These are phyloP conservation scores for Nerophis lumbriciformis DNA, from an alignment of 2,113 vertebrate genomes.

Conservation along the genomic window DNA sequence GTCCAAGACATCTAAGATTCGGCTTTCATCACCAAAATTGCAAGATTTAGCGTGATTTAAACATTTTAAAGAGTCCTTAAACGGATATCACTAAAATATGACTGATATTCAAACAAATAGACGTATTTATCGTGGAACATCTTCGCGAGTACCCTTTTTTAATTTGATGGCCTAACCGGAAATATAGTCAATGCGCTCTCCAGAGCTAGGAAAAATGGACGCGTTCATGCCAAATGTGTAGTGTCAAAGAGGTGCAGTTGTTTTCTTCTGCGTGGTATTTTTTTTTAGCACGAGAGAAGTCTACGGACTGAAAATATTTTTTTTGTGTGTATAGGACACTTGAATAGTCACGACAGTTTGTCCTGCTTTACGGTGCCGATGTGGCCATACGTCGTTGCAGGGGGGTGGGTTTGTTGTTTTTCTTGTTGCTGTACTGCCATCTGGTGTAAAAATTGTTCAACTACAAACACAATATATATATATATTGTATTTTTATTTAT, in stretches of 20 bases:
- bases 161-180: neutral
- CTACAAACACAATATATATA: neutral
- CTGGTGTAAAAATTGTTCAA: neutral
- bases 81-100: neutral
- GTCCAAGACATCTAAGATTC: neutral
- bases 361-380: neutral
- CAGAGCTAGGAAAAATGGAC: too few relatives aligned
- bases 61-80: neutral
- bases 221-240: neutral
- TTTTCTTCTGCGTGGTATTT: neutral
- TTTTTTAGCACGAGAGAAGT: too few relatives aligned
- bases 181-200: neutral
- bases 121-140: neutral
- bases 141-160: neutral
- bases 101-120: neutral
- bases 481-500: too few relatives aligned
- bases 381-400: neutral
- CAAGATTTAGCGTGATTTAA: too few relatives aligned
- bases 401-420: neutral
- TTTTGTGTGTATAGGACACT: neutral
- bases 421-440: neutral
- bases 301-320: too few relatives aligned
- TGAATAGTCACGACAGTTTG: neutral
- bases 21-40: neutral
- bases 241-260: neutral